Conservation (phyloP, 2,888 invertebrate genomes). For the Drosophila neotestacea region DNA sequence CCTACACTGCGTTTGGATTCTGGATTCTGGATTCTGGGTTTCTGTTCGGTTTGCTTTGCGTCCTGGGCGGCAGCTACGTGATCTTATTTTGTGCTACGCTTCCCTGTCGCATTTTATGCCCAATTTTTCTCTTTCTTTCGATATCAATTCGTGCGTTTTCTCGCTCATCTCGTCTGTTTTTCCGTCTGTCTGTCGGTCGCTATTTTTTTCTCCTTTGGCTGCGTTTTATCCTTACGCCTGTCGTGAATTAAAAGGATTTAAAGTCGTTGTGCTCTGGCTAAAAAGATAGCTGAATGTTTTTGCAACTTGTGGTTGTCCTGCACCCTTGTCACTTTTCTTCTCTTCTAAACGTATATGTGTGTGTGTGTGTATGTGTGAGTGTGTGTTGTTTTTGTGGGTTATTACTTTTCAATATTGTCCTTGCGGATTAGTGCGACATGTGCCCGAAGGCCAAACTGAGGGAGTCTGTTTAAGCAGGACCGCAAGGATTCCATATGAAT, state of each 20-base stretch:
- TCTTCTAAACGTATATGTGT: constrained; percentile 12
- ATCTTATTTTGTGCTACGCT: constrained; percentile 79
- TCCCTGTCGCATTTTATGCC: constrained; percentile 66
- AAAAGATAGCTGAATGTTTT: constrained; percentile 74
- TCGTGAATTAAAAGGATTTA: constrained; percentile 81
- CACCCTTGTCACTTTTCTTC: constrained; percentile 66
- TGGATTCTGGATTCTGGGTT: background rate
- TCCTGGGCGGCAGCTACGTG: constrained; percentile 77
- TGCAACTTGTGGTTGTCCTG: constrained; percentile 73
- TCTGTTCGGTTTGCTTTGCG: constrained; percentile 23
- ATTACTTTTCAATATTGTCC: constrained; percentile 86
- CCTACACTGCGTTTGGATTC: constrained; percentile 48
- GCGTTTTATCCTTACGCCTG: constrained; percentile 69
- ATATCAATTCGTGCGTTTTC: constrained; percentile 78
- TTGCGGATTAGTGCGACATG: constrained; percentile 83
- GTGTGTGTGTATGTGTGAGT: constrained; percentile 56
- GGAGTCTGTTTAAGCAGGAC: constrained; percentile 29
- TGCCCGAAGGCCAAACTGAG: constrained; percentile 60
- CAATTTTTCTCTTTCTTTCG: constrained; percentile 69
- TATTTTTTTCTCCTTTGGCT: constrained; percentile 14
- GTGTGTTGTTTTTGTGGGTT: constrained; percentile 81
- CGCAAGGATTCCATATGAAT: constrained; percentile 30
- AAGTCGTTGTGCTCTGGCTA: constrained; percentile 63
- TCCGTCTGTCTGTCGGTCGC: constrained; percentile 16
- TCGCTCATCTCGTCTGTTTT: constrained; percentile 3